These are phyloP conservation scores for Myopa testacea DNA, from an alignment of 2,888 invertebrate genomes.

Conservation along the genomic window DNA sequence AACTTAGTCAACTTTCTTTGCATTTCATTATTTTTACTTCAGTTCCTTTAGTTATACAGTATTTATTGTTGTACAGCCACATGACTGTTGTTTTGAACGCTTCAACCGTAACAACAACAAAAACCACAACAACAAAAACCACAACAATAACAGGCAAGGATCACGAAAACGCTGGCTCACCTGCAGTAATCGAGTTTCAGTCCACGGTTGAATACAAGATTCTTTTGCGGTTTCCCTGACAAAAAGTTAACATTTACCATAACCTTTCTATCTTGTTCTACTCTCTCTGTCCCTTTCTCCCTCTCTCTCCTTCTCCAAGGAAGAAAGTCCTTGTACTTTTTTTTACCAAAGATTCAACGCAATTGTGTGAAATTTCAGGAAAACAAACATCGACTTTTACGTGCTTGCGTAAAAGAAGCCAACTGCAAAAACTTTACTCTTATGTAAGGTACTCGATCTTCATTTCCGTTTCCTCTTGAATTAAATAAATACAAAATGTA, in stretches of 20 bases:
- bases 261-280: not conserved
- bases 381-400: slow-evolving; percentile 19
- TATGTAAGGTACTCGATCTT: not conserved
- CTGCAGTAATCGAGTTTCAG: no score
- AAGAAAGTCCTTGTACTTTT: no score
- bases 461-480: not conserved
- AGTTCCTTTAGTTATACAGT: no score
- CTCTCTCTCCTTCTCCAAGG: not conserved
- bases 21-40: no score
- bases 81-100: no score
- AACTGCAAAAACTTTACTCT: slow-evolving; percentile 31
- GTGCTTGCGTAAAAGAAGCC: slow-evolving; percentile 14
- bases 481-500: not conserved
- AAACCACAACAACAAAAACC: no score
- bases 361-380: not conserved
- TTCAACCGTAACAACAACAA: no score
- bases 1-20: no score
- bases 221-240: not conserved
- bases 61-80: no score
- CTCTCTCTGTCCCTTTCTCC: not conserved
- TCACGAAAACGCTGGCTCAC: no score
- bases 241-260: not conserved
- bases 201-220: not conserved
- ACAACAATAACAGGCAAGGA: no score
- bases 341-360: no score